Evolutionary conservation across 1,140 invertebrate species (phyloP).

Genomic region (Tribolium castaneum): DNA sequence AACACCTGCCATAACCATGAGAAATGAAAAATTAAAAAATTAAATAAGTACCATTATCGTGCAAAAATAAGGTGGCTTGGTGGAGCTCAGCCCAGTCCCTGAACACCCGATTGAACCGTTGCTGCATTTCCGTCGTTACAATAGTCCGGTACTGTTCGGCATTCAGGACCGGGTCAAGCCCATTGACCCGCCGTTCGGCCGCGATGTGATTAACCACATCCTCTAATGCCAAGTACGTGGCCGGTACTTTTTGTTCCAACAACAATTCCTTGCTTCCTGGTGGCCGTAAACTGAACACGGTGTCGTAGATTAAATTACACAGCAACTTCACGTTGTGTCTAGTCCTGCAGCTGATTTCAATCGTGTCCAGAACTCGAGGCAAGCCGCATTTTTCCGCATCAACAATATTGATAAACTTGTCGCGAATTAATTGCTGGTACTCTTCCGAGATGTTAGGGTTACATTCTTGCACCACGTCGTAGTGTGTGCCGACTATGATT

Average conservation of each 20-base stretch:
- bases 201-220: conserved; percentile 88
- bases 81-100: conserved; percentile 91
- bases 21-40: not conserved
- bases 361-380: conserved; percentile 91
- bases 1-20: conserved; percentile 72
- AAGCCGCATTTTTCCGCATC: conserved; percentile 97
- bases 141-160: conserved; percentile 85
- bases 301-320: conserved; percentile 94
- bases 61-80: conserved; percentile 95
- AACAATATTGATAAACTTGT: conserved; percentile 91
- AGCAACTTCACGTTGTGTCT: conserved; percentile 91
- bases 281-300: conserved; percentile 90
- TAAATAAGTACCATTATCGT: conserved; percentile 87
- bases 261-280: conserved; percentile 91
- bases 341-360: conserved; percentile 90
- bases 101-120: conserved; percentile 76
- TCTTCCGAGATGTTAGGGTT: conserved; percentile 82
- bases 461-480: conserved; percentile 85
- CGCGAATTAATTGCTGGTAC: conserved; percentile 88
- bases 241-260: conserved; percentile 94
- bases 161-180: conserved; percentile 88
- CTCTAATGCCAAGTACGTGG: conserved; percentile 94
- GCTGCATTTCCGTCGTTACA: conserved; percentile 77
- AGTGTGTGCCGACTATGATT: conserved; percentile 94
- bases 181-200: conserved; percentile 73